Conservation (phyloP, 2,113 vertebrate genomes). For the Tringa solitaria region DNA sequence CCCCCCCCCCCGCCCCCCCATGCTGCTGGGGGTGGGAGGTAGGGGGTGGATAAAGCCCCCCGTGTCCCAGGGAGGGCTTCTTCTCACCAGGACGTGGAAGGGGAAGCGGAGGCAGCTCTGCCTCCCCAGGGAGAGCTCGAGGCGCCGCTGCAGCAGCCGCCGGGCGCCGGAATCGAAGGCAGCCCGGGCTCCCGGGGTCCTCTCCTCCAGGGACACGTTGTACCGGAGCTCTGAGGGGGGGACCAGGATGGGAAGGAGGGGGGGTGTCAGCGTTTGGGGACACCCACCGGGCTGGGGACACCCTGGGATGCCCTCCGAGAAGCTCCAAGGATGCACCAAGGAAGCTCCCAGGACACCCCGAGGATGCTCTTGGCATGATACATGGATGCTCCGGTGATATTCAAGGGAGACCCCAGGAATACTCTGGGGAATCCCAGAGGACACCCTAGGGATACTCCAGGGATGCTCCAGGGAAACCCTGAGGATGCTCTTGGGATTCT, state of each 20-base stretch:
- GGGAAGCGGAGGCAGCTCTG: conserved; percentile 78
- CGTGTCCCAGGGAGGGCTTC: not conserved
- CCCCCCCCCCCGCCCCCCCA: fast-evolving
- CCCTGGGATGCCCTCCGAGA: too few relatives aligned
- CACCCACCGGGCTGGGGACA: fast-evolving
- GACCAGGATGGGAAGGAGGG: not conserved
- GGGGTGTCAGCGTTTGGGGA: not conserved
- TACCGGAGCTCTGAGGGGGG: conserved; percentile 73
- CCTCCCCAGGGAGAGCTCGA: conserved; percentile 70
- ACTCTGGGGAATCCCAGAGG: too few relatives aligned
- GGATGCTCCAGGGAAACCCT: too few relatives aligned
- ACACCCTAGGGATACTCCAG: too few relatives aligned
- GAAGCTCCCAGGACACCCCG: not conserved
- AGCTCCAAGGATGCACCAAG: too few relatives aligned
- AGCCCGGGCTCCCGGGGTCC: conserved; percentile 77
- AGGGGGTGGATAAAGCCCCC: not conserved
- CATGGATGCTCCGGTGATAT: not conserved
- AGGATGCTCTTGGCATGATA: not conserved
- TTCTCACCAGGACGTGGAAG: conserved; percentile 83
- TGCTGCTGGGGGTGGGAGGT: not conserved
- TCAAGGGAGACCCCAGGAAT: too few relatives aligned
- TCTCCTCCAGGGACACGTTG: conserved; percentile 85
- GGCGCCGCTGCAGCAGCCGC: conserved; percentile 65
- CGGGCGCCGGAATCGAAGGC: conserved; percentile 86
- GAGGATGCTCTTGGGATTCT: too few relatives aligned